These are phyloP conservation scores for Caranx ignobilis DNA, from an alignment of 2,113 vertebrate genomes.

Conservation along the genomic window DNA sequence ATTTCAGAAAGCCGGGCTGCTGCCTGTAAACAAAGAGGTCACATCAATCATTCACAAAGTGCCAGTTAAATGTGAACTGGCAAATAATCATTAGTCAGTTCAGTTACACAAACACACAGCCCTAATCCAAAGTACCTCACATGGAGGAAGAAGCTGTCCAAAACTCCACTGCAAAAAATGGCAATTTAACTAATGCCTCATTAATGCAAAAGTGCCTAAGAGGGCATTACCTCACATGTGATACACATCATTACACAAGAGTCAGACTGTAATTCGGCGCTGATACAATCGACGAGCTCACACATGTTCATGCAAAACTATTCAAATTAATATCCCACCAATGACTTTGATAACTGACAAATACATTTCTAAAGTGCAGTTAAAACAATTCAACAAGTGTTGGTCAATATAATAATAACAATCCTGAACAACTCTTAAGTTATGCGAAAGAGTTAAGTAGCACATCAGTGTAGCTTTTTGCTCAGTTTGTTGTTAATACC, in stretches of 20 bases:
- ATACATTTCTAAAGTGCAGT: neutral
- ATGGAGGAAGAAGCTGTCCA: neutral
- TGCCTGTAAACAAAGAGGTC: constrained; percentile 22
- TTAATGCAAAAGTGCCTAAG: neutral
- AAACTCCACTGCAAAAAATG: neutral
- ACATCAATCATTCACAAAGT: neutral
- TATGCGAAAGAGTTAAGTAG: neutral
- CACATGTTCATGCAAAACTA: neutral
- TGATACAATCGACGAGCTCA: neutral
- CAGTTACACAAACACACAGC: neutral
- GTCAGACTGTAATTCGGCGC: neutral
- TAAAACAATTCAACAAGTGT: neutral
- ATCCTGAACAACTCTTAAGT: neutral
- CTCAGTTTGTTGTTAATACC: no score
- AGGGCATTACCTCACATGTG: neutral
- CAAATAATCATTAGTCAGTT: neutral
- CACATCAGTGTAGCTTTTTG: neutral
- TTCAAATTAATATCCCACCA: neutral
- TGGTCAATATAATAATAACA: neutral
- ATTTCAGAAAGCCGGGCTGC: constrained; percentile 57
- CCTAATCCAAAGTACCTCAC: neutral
- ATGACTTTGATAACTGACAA: neutral
- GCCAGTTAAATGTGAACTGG: neutral
- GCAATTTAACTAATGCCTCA: neutral
- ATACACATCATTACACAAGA: no score